Evolutionary conservation across 2,113 vertebrate genomes (phyloP), one percentile per base, ranked within the genome.

Genomic region (Tenrec ecaudatus): DNA sequence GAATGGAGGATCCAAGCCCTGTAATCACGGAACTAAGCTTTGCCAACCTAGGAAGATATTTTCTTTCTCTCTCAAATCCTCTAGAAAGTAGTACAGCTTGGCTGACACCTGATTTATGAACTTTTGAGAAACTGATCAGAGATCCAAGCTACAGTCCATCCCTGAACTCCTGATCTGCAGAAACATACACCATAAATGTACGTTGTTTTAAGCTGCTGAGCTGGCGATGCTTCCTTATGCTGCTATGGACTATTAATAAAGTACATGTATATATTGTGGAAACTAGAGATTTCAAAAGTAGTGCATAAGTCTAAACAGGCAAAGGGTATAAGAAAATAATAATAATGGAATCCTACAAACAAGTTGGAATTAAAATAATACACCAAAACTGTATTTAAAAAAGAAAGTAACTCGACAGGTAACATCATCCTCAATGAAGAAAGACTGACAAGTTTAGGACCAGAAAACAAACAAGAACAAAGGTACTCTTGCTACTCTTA

Each of bases 71-170:
- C 22, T 43, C 23, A 78, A 82, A 89, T 17, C 43, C 29, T 85
- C 36, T 40, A 85, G 53, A 88, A 93, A 82, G 23, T 33, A 47
- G 27, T 33, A 29, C 14, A 68, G 47, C 3, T 31, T 47, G 27
- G 43, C 22, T 69, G 57, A 64, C 31, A 73, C 38, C 19, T 31
- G 80, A 60, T 81, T 43, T 82, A 85, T 33, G 91, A 43, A 16
- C 4, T 88, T 92, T 82, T 31, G 23, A 79, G 36, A 80, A 87
- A 77, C 2, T 57, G 64, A 89, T 38, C 27, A 89, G 62, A 93
- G 9, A 22, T 62, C 38, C 25, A 43, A 71, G 38, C 17, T 84
- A 80, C 47, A 1, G 25, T 3, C 40, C 66, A 12, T 69, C 4
- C 43, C 58, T 92, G 82, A n/a, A 84, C 8, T 90, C 40, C 57